These are phyloP conservation scores for Salvelinus namaycush DNA, from an alignment of 2,113 vertebrate species.

Conservation along the genomic window DNA sequence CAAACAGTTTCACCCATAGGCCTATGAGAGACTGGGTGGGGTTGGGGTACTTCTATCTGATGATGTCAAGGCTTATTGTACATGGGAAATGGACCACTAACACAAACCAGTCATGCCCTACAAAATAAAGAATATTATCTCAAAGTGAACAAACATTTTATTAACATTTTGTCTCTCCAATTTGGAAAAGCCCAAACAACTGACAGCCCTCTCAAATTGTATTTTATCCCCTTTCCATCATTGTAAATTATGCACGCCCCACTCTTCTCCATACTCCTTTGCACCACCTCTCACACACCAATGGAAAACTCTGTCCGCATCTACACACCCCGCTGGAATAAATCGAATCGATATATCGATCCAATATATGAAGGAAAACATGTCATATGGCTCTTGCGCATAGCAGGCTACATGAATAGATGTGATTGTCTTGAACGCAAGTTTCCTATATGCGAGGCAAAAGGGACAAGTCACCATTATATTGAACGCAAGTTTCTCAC, in stretches of 20 bases:
- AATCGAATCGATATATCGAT: conserved; percentile 51
- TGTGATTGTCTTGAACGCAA: background rate
- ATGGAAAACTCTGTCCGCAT: conserved; percentile 41
- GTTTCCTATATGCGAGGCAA: background rate
- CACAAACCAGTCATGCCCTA: background rate
- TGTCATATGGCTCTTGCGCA: too few relatives aligned
- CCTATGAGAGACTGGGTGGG: conserved; percentile 12
- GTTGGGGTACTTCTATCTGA: background rate
- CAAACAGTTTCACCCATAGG: conserved; percentile 19
- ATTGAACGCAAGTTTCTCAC: too few relatives aligned
- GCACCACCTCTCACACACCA: conserved; percentile 10
- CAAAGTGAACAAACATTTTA: conserved; percentile 5
- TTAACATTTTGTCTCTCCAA: background rate
- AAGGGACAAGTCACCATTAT: background rate
- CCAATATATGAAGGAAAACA: conserved; percentile 4
- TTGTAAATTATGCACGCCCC: conserved; percentile 62
- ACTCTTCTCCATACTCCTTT: conserved; percentile 50
- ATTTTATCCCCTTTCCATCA: background rate
- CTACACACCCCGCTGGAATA: conserved; percentile 33
- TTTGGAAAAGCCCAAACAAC: background rate
- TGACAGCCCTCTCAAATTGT: background rate
- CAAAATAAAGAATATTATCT: background rate
- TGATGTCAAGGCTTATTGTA: background rate
- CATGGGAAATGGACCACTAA: conserved; percentile 13
- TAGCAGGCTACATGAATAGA: background rate